These are phyloP conservation scores for Pseudolaguvia tuberculata DNA, from an alignment of 2,113 vertebrate species.

Conservation along the genomic window DNA sequence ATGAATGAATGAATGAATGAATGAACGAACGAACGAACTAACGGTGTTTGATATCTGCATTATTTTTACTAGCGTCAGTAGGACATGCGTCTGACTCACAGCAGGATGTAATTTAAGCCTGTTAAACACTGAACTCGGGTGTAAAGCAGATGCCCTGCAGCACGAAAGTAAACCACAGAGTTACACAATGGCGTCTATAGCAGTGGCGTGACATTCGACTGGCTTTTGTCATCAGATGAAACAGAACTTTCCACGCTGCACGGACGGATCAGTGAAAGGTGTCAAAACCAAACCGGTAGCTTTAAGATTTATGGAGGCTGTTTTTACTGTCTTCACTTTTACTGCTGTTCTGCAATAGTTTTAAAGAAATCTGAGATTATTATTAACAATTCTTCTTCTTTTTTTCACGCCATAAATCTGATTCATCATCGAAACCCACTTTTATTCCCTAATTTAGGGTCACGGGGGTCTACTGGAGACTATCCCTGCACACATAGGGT, in stretches of 20 bases:
- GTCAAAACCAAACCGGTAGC: background rate
- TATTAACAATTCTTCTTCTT: background rate
- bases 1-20: too few relatives aligned
- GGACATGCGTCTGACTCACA: slow-evolving; percentile 23
- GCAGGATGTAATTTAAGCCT: slow-evolving; percentile 32
- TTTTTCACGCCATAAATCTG: too few relatives aligned
- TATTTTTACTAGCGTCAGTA: background rate
- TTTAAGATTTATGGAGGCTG: background rate
- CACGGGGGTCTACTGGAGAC: too few relatives aligned
- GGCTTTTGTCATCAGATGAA: slow-evolving; percentile 26
- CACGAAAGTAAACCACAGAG: slow-evolving; percentile 20
- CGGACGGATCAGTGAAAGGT: background rate
- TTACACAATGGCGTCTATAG: slow-evolving; percentile 12
- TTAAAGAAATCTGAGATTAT: background rate
- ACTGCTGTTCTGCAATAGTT: too few relatives aligned
- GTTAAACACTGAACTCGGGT: background rate
- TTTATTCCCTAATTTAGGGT: too few relatives aligned
- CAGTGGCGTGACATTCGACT: background rate
- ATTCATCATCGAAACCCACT: too few relatives aligned
- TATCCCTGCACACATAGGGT: too few relatives aligned
- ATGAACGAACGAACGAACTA: background rate
- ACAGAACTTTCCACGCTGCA: background rate
- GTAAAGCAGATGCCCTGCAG: slow-evolving; percentile 15
- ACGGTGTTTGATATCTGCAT: background rate
- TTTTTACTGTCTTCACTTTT: background rate